Evolutionary conservation across 2,113 vertebrate species (phyloP).

Genomic region (Mus pahari): DNA sequence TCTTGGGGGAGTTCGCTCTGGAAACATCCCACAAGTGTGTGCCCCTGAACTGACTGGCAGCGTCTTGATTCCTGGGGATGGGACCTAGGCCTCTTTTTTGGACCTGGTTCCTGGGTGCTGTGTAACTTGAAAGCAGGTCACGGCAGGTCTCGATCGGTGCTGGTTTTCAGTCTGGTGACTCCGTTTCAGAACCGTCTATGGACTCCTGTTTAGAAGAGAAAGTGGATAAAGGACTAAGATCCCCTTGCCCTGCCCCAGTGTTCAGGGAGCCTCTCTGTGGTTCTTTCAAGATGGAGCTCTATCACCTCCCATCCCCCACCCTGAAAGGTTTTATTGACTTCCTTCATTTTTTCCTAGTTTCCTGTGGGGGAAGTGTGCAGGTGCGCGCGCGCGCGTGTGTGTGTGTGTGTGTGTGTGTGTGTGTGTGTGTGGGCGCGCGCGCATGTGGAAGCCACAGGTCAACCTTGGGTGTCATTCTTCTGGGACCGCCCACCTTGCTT

Average conservation of each 20-base stretch:
- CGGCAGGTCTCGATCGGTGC: fast-evolving
- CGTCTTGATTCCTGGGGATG: too few species aligned
- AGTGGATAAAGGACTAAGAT: fast-evolving
- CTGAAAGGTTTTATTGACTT: not conserved
- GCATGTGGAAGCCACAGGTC: not conserved
- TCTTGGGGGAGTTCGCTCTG: fast-evolving
- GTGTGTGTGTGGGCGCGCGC: not conserved
- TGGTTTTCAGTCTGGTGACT: fast-evolving
- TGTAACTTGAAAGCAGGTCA: fast-evolving
- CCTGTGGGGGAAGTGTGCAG: not conserved
- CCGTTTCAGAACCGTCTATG: fast-evolving
- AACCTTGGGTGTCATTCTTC: not conserved
- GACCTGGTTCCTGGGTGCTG: fast-evolving
- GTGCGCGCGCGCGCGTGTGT: not conserved
- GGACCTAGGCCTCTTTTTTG: not conserved
- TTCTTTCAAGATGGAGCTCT: not conserved
- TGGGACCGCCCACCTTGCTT: not conserved
- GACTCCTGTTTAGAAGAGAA: fast-evolving
- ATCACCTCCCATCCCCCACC: not conserved
- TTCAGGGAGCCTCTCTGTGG: fast-evolving
- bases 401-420: too few species aligned
- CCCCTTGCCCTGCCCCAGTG: too few species aligned
- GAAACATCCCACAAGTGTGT: fast-evolving
- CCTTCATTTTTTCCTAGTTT: not conserved
- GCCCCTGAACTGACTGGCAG: not conserved